Base-by-base conservation (phyloP, 2,797 vertebrate species). In the Enteromius mattozi region DNA sequence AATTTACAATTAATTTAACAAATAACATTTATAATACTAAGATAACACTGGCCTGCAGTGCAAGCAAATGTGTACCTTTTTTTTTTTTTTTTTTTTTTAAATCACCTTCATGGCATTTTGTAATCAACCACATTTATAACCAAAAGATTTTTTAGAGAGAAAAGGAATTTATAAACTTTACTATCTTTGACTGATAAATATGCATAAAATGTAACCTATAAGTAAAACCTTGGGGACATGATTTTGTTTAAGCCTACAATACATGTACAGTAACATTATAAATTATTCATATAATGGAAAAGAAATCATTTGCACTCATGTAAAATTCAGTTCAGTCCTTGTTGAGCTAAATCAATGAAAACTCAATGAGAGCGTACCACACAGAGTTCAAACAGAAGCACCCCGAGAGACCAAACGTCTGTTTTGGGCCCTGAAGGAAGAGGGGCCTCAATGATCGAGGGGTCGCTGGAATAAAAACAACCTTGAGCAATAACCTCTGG, bases 401-500 rank as follows among this genome's bases (percentile, higher is more conserved):
- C 91, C 51, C 98, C 98, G 42, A 99, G 95, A 14, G 98, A 99
- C 98, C 98, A 99, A 27, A 99, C 90, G 86, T 99, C 98, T 27
- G 96, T 95, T 91, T 99, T 99, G 27, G 98, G 97, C n/a, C 98
- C 97, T 0, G 97, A 98, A 72, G 96, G 95, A 72, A 94, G 90
- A 76, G 95, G 96, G 61, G 94, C 94, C 87, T 97, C 96, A 87
- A 92, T 92, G 61, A 95, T 91, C 24, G 91, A 93, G 84, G 95
- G 95, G 90, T 97, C 97, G 82, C 89, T 95, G 49, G 92, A 91
- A 90, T 97, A 96, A 85, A 91, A 94, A 88, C 95, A 94, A 90
- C 98, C 97, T 91, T 98, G 97, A 35, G 97, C 97, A 84, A 99
- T 97, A 79, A 98, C 98, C 92, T 99, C 98, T 47, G 98, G 98